Base-by-base conservation (phyloP, 2,888 invertebrate genomes). In the Oligia strigilis region DNA sequence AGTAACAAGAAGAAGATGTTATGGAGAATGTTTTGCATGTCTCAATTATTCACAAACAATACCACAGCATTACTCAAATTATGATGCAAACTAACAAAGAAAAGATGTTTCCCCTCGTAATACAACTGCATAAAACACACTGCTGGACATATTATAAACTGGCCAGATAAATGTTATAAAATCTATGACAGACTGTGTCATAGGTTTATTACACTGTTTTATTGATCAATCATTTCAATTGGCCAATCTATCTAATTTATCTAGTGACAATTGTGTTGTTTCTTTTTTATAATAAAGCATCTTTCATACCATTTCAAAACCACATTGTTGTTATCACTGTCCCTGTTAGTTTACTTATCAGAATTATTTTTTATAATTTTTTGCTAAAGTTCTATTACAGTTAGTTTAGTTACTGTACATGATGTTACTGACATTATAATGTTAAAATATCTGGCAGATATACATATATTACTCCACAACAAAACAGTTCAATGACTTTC, bases 181-280 rank as follows among this genome's bases (percentile, higher is more conserved):
- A 77, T 36, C 43, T 65, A 14, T 76, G 29, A n/a, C 36, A n/a
- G 3, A 29, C 13, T 5, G 11, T 60, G 58, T n/a, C 58, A 19
- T 19, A 19, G 19, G 2, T 29, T 29, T 55, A 55, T 19, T 55
- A 40, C 23, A 55, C 52, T 46, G 23, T 17, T 36, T 55, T 79
- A 40, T 40, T 23, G 75, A 75, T 65, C n/a, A 55, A 65, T 79
- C 14, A 64, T 82, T 79, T 36, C 29, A 78, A 81, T 78, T 72
- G 60, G 19, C 4, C 52, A 74, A 40, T 74, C 75, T 49, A 79
- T 43, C 23, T 0, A 5, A 65, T 75, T 65, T 40, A 75, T 82
- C 73, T 82, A 17, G 13, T 55, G 11, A 29, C 43, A 46, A 71
- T 77, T 58, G 23, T 6, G 1, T n/a, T 9, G 17, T 66, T 46